Evolutionary conservation across 2,797 vertebrate genomes (phyloP), one percentile per base, ranked within the genome.

Genomic region (Pipistrellus kuhlii): DNA sequence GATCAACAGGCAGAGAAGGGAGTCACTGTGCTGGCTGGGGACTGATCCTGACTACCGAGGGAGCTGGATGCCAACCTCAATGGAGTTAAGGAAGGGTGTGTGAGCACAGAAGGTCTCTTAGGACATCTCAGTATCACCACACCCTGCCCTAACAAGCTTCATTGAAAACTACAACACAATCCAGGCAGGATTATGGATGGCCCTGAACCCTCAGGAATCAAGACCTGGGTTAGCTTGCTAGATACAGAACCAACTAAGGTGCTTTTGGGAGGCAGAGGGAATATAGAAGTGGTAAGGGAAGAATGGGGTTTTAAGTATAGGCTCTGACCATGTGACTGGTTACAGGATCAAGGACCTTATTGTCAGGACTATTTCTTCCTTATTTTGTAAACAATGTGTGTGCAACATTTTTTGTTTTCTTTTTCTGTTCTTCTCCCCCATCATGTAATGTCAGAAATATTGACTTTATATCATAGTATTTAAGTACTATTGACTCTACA

Each of bases 1-100:
- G 15, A 53, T 46, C 62, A 71, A 51, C n/a, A 93, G 84, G 13
- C 62, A 20, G 78, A 82, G 73, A 85, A 57, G 30, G 32, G 9
- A 41, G 20, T 9, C 15, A 25, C 38, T 38, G 80, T 18, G 46
- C 35, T 53, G 27, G 88, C 41, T 38, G 38, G 15, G 1, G 23
- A 41, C n/a, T 4, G 57, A 25, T 27, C 32, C 80, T 3, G 21
- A 51, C 0, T 14, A 6, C 32, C 0, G 10, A 17, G 30, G 20
- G 51, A 18, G 66, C 12, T 3, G 23, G 38, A 35, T 2, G 17
- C 32, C 15, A 15, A 3, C 32, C 53, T 46, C 21, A 4, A 1
- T 14, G 55, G 17, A 17, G n/a, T 53, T 10, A 4, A 73, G 41
- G 55, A 25, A 23, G 51, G n/a, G 64, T 13, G n/a, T 23, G 38